Base-by-base conservation (phyloP, 1,140 invertebrate species). In the Drosophila pandora region DNA sequence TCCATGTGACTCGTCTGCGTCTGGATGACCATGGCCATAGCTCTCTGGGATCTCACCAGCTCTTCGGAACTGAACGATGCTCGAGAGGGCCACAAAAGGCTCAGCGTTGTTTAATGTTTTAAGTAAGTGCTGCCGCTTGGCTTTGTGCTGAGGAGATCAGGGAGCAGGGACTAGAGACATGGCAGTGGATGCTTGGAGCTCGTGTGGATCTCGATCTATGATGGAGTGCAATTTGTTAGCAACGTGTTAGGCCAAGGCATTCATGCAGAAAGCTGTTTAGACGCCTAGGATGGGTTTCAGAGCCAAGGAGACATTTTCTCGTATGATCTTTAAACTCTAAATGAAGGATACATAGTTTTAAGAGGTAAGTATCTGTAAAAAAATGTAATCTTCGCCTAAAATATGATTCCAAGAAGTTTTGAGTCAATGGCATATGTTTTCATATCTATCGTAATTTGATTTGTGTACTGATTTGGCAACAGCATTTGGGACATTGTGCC, bases 31-130 rank as follows among this genome's bases (percentile, higher is more conserved):
- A 22, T 22, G 43, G 21, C 6, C 41, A 21, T n/a, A 17, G 43
- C 73, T 68, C 41, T 49, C 48, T 54, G 60, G 54, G 41, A 45
- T 45, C 43, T 30, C 37, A 34, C 48, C 45, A 73, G 77, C 30
- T 22, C 56, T 45, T 28, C 8, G 30, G 13, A 22, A n/a, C 34
- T 22, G 41, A 28, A 65, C 32, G 59, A 57, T 75, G 61, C 77
- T 87, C 75, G 70, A 87, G 79, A 78, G 74, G 64, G 65, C 68
- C 74, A 81, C 78, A 82, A 65, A 47, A 72, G 82, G 78, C 73
- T 88, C 76, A 76, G 48, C 39, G 75, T 79, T 83, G 79, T 88
- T 88, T 88, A 88, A 88, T 88, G 83, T 79, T 83, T 88, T 88
- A 88, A 88, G 83, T 88, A 88, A 88, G 83, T 88, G 83, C 75